phyloP scores from a whole-genome alignment of 2,113 vertebrate genomes.

The Carettochelys insculpta region DNA sequence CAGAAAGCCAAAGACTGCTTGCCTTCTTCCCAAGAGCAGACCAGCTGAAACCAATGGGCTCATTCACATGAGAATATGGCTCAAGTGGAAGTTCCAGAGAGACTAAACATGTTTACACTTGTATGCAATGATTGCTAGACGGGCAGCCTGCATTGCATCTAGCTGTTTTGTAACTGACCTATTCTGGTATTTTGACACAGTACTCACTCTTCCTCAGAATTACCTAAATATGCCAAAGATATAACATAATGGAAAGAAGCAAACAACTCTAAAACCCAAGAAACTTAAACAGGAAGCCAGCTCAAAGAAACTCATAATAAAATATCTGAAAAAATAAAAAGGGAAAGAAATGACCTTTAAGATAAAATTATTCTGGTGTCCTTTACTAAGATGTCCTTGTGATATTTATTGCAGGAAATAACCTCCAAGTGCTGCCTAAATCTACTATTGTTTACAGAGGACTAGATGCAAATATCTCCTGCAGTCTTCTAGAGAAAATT shows the following conservation, averaged over 20 bases:
- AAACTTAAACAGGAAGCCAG: constrained; percentile 36
- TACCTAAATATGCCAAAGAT: constrained; percentile 27
- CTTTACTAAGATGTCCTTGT: constrained; percentile 32
- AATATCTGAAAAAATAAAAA: constrained; percentile 31
- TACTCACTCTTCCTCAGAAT: neutral
- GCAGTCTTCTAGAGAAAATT: constrained; percentile 35
- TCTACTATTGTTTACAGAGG: constrained; percentile 41
- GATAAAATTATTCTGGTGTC: constrained; percentile 49
- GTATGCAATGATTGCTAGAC: neutral
- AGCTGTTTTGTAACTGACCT: neutral
- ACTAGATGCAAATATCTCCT: constrained; percentile 40
- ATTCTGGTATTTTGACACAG: neutral
- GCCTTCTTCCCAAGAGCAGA: neutral
- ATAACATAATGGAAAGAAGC: neutral
- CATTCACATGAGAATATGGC: neutral
- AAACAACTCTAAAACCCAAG: constrained; percentile 54
- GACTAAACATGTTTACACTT: neutral
- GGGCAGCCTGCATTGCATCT: neutral
- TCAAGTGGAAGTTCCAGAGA: neutral
- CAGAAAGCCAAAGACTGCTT: neutral
- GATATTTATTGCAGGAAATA: constrained; percentile 72
- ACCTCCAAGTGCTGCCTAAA: constrained; percentile 39
- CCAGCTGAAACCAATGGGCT: neutral
- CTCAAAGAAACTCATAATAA: constrained; percentile 39
- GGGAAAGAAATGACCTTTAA: constrained; percentile 49